Base-by-base conservation (phyloP, 2,888 invertebrate genomes). In the Gasteruption jaculator region DNA sequence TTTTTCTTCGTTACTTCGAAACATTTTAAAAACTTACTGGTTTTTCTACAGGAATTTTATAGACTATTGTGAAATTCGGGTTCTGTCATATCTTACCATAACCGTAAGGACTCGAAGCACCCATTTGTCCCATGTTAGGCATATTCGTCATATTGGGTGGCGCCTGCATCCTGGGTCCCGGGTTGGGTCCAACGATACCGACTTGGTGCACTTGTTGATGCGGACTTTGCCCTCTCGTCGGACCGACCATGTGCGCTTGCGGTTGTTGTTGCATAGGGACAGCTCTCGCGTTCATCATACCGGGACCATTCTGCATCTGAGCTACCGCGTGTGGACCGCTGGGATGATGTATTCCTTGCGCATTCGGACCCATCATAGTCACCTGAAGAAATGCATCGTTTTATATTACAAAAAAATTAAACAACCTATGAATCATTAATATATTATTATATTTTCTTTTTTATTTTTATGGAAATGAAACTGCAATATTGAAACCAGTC, bases 221-320 rank as follows among this genome's bases (percentile, higher is more conserved):
- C 2, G 73, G 73, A 46, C 72, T 69, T 46, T 73, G 74, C 3
- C 70, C 70, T 20, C 70, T 58, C 1, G 69, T 49, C 1, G 65
- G 56, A 3, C 66, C 66, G 3, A 63, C 67, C 58, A 69, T 65
- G 44, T 69, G 64, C 20, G 62, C 57, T 30, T 65, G 61, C 41
- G 68, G 72, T 39, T 66, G 68, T 34, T 67, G 69, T 57, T 74
- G 73, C 50, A 73, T 67, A 4, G 68, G 68, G 14, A 74, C 74
- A 10, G 71, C 66, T 27, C 77, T 65, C 11, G 74, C 73, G 41
- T 71, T 66, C 77, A 85, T 76, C 68, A 88, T 76, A 1, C 58
- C 65, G 11, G 89, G 88, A 1, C 89, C 89, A 66, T 89, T 89
- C 66, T 85, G 86, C 78, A 88, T 80, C 42, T 65, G 68, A 25